phyloP scores from a whole-genome alignment of 2,888 invertebrate species.

The Norana najaformis region DNA sequence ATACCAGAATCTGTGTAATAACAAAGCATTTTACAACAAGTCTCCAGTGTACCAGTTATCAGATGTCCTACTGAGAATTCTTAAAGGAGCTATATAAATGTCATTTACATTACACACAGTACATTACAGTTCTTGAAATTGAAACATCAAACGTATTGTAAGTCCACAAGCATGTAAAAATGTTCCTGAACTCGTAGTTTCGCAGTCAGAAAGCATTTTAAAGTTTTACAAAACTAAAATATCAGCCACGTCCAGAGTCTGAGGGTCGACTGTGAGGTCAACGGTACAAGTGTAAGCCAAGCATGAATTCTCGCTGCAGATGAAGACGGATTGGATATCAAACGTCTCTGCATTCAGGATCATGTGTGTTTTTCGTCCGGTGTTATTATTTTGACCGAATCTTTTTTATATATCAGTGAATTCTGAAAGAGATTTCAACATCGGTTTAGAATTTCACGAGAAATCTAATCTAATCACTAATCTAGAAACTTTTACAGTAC shows the following conservation, averaged over 20 bases:
- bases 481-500: neutral
- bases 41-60: neutral
- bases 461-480: neutral
- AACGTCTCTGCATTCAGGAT: neutral
- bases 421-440: neutral
- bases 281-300: neutral
- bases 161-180: neutral
- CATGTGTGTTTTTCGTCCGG: neutral
- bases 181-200: neutral
- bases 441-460: neutral
- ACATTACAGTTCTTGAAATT: neutral
- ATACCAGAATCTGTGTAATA: neutral
- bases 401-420: neutral
- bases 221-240: neutral
- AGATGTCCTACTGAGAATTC: neutral
- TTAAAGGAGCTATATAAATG: neutral
- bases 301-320: neutral
- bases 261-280: neutral
- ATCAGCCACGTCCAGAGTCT: neutral
- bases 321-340: neutral
- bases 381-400: neutral
- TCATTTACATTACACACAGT: neutral
- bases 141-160: neutral
- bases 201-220: neutral
- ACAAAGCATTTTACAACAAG: neutral